phyloP scores from a whole-genome alignment of 2,797 vertebrate species.

The Alcedo quadribrachys region DNA sequence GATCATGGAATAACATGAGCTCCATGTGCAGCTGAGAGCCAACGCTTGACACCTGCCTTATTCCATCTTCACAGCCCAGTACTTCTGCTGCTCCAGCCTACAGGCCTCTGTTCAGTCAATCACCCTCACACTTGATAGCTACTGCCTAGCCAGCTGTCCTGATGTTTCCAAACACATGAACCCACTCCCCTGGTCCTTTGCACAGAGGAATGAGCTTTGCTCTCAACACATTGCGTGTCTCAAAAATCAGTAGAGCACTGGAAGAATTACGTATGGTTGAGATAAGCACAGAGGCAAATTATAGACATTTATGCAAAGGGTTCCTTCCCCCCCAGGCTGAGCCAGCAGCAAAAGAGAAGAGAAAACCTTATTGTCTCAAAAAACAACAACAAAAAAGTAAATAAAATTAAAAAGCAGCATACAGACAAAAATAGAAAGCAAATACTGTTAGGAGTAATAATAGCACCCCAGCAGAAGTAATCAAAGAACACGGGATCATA shows the following conservation, averaged over 20 bases:
- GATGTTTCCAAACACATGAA: constrained; percentile 1
- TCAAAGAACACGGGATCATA: neutral
- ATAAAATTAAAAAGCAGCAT: neutral
- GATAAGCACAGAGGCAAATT: neutral
- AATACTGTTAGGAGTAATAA: neutral
- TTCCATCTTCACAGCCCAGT: neutral
- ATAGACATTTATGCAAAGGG: neutral
- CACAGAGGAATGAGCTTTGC: neutral
- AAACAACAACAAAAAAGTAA: neutral
- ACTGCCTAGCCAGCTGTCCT: constrained; percentile 10
- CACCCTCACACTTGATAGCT: constrained; percentile 46
- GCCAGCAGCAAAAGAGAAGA: neutral
- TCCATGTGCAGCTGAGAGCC: constrained; percentile 1
- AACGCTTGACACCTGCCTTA: constrained; percentile 14
- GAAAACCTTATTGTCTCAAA: neutral
- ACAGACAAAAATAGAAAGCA: neutral
- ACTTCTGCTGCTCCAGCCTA: neutral
- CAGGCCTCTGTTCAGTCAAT: constrained; percentile 7
- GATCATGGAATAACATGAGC: constrained; percentile 3
- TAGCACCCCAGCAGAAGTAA: neutral
- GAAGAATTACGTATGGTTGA: neutral
- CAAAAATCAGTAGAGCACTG: neutral
- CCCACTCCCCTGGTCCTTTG: neutral
- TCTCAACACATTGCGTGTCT: neutral
- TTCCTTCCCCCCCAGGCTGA: neutral